phyloP scores from a whole-genome alignment of 2,113 vertebrate species.

The Hyla sarda region DNA sequence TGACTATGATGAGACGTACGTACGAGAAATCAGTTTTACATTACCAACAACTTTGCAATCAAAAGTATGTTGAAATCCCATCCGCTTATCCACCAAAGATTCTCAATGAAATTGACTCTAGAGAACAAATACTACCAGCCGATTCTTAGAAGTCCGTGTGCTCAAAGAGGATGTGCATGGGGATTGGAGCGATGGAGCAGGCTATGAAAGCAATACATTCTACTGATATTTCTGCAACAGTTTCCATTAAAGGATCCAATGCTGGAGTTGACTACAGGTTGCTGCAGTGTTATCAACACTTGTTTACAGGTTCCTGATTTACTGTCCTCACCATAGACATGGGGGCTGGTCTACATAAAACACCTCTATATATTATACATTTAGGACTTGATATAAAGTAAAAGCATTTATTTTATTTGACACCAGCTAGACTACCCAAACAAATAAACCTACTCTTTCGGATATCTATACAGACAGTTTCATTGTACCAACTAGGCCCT shows the following conservation, averaged over 20 bases:
- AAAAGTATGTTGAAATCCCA: not conserved
- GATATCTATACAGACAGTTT: too few relatives aligned
- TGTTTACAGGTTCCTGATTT: too few relatives aligned
- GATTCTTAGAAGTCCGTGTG: not conserved
- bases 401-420: too few relatives aligned
- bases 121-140: constrained; percentile 19
- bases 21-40: constrained; percentile 14
- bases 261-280: not conserved
- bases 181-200: not conserved
- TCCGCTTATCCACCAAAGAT: not conserved
- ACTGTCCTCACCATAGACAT: too few relatives aligned
- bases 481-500: too few relatives aligned
- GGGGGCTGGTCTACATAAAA: too few relatives aligned
- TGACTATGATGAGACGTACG: not conserved
- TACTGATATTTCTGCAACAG: not conserved
- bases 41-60: constrained; percentile 32
- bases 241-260: not conserved
- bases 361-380: too few relatives aligned
- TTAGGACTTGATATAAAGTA: too few relatives aligned
- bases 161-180: not conserved
- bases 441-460: too few relatives aligned
- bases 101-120: constrained; percentile 11
- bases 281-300: not conserved
- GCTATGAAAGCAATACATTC: not conserved
- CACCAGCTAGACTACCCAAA: too few relatives aligned